Percentiles rank a stretch among this genome's conserved stretches.
phyloP scores from a whole-genome alignment of 2,113 vertebrate genomes.

The Thinocorus orbignyianus region DNA sequence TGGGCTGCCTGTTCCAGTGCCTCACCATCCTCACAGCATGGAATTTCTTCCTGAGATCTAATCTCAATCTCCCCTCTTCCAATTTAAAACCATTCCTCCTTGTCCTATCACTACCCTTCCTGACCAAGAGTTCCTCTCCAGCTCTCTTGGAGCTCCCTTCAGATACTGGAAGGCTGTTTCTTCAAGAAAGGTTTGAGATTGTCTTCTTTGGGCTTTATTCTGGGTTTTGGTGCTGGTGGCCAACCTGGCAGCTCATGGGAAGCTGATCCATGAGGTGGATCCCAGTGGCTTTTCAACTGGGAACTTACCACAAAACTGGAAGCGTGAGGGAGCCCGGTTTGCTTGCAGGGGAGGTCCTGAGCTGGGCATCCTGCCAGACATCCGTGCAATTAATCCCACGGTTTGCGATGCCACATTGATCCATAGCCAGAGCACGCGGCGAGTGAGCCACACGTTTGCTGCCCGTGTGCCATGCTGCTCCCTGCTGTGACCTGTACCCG shows the following conservation, averaged over 20 bases:
- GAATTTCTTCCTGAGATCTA: no score
- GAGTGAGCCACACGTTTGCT: rapidly evolving
- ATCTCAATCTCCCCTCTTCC: no score
- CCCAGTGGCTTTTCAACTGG: not conserved
- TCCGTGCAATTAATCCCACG: not conserved
- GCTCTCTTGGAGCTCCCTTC: no score
- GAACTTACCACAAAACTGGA: not conserved
- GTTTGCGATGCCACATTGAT: not conserved
- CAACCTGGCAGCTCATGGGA: not conserved
- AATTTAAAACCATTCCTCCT: no score
- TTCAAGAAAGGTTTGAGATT: not conserved
- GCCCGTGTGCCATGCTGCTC: rapidly evolving
- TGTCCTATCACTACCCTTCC: no score
- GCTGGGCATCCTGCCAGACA: not conserved
- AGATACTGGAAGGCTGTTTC: no score
- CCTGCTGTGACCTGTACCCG: not conserved
- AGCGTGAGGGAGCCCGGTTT: rapidly evolving
- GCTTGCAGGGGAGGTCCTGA: not conserved
- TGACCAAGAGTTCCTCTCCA: no score
- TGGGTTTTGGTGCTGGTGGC: not conserved
- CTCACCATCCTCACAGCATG: no score
- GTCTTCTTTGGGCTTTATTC: not conserved
- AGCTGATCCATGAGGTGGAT: rapidly evolving
- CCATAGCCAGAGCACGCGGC: rapidly evolving
- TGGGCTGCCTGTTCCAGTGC: no score